Evolutionary conservation across 2,113 vertebrate genomes (phyloP).

Genomic region (Copsychus sechellarum): DNA sequence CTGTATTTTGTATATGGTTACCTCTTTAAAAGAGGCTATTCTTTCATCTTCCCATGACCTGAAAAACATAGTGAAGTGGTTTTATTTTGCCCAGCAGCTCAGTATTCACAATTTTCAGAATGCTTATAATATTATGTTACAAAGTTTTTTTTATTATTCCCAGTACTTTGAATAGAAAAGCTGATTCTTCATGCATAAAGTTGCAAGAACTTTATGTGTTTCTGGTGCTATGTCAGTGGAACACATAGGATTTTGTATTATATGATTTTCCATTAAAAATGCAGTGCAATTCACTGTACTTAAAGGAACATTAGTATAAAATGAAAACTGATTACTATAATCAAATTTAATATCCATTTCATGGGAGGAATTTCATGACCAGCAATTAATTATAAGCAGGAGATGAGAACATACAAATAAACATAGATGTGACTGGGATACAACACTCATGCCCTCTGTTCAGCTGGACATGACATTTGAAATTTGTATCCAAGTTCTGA

Average conservation of each 20-base stretch:
- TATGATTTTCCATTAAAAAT: background rate
- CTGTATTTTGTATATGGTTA: background rate
- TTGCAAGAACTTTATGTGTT: background rate
- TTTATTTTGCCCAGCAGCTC: background rate
- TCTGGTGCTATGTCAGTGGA: background rate
- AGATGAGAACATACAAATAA: background rate
- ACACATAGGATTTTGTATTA: background rate
- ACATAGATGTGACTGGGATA: background rate
- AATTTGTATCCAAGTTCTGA: background rate
- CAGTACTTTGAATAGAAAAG: background rate
- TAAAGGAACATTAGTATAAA: background rate
- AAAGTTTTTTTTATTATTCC: background rate
- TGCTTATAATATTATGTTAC: background rate
- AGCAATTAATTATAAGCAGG: background rate
- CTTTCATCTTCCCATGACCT: background rate
- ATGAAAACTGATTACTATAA: background rate
- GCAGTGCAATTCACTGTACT: background rate
- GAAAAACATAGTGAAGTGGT: background rate
- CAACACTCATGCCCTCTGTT: background rate
- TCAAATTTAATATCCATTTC: background rate
- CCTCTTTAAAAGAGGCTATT: background rate
- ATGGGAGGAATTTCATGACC: background rate
- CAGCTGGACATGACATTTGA: background rate
- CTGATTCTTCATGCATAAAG: background rate
- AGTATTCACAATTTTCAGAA: background rate